phyloP scores from a whole-genome alignment of 2,888 invertebrate genomes.

The Harmothoe impar region DNA sequence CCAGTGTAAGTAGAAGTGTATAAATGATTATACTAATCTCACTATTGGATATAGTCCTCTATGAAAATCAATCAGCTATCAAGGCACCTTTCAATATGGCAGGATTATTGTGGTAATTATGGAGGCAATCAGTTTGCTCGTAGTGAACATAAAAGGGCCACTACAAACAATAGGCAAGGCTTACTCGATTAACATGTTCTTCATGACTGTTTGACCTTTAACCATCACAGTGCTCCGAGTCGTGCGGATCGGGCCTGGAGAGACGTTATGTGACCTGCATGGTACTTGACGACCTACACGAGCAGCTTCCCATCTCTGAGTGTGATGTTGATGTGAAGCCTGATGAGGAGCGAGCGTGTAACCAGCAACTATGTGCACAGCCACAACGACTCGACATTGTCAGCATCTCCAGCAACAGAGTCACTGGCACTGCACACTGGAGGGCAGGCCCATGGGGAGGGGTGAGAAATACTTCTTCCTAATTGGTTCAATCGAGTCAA shows the following conservation, averaged over 20 bases:
- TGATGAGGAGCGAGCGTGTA: slow-evolving; percentile 76
- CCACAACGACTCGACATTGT: slow-evolving; percentile 73
- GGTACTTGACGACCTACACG: slow-evolving; percentile 67
- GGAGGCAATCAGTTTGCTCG: too few relatives aligned
- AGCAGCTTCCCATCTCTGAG: slow-evolving; percentile 71
- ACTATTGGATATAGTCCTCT: too few relatives aligned
- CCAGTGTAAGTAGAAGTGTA: slow-evolving; percentile 83
- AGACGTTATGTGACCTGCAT: slow-evolving; percentile 87
- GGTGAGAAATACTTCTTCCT: slow-evolving; percentile 77
- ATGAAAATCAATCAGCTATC: not conserved
- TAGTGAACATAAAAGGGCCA: too few relatives aligned
- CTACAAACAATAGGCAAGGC: too few relatives aligned
- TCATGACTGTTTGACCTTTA: too few relatives aligned
- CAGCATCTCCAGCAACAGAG: slow-evolving; percentile 76
- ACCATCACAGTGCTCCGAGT: slow-evolving; percentile 86
- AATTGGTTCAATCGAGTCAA: too few relatives aligned
- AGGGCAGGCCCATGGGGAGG: slow-evolving; percentile 84
- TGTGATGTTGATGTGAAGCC: slow-evolving; percentile 73
- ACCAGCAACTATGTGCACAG: slow-evolving; percentile 67
- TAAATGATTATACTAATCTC: not conserved
- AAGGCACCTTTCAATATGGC: not conserved
- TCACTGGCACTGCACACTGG: slow-evolving; percentile 81
- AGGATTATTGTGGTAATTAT: too few relatives aligned
- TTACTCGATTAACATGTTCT: too few relatives aligned
- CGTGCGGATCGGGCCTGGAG: slow-evolving; percentile 87